Evolutionary conservation across 2,113 vertebrate genomes (phyloP).

Genomic region (Hippocampus zosterae): DNA sequence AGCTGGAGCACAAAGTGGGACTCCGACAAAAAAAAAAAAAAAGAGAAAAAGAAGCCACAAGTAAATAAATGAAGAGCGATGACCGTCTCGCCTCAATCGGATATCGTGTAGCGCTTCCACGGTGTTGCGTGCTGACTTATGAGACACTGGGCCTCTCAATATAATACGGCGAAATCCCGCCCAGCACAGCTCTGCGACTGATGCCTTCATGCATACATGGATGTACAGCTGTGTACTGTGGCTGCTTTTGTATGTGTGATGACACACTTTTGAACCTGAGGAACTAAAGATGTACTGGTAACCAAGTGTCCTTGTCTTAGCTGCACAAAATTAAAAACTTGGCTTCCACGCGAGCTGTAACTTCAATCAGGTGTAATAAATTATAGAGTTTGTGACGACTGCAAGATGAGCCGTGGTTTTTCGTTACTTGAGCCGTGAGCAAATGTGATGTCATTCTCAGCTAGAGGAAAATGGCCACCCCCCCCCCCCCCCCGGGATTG

Average conservation of each 20-base stretch:
- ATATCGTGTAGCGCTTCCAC: constrained; percentile 63
- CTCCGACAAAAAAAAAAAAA: constrained; percentile 33
- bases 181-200: constrained; percentile 55
- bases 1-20: constrained; percentile 49
- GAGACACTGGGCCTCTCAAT: constrained; percentile 60
- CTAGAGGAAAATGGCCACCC: no score
- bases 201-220: constrained; percentile 62
- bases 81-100: constrained; percentile 65
- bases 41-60: constrained; percentile 50
- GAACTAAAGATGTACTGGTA: constrained; percentile 17
- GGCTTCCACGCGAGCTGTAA: no score
- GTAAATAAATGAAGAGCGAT: constrained; percentile 76
- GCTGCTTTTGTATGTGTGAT: constrained; percentile 38
- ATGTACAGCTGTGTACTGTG: constrained; percentile 42
- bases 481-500: no score
- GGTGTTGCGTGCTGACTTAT: constrained; percentile 53
- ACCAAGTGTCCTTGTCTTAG: constrained; percentile 32
- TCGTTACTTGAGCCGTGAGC: no score
- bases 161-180: constrained; percentile 60
- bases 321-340: not conserved
- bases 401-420: no score
- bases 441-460: no score
- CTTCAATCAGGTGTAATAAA: no score
- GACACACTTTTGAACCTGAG: constrained; percentile 35
- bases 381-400: no score